Conservation (phyloP, 2,797 vertebrate species). For the Gallinago solitaria region DNA sequence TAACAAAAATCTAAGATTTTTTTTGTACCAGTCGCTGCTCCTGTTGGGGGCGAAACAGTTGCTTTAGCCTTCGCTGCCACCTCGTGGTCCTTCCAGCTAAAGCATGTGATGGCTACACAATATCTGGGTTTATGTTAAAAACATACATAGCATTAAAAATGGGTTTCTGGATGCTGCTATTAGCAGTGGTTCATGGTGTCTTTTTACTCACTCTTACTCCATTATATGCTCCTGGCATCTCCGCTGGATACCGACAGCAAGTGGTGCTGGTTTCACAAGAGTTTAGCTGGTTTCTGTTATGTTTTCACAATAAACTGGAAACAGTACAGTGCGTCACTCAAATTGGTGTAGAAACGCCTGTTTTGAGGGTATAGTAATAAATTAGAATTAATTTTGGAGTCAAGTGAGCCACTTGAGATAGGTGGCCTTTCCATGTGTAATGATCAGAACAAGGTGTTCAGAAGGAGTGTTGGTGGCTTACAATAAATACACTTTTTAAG, state of each 20-base stretch:
- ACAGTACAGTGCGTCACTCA: not conserved
- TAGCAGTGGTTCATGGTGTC: rapidly evolving
- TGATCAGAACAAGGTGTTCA: not conserved
- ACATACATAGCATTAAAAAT: rapidly evolving
- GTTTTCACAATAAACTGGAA: not conserved
- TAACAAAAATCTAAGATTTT: not conserved
- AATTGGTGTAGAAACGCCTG: not conserved
- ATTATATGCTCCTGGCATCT: rapidly evolving
- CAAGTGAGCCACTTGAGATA: too few species aligned
- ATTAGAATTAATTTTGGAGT: not conserved
- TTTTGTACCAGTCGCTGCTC: not conserved
- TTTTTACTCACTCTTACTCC: not conserved
- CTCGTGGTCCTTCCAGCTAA: not conserved
- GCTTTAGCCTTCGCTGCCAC: not conserved
- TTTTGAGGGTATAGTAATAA: not conserved
- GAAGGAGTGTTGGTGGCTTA: not conserved
- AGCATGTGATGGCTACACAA: rapidly evolving
- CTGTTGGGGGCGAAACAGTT: not conserved
- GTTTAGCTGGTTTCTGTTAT: not conserved
- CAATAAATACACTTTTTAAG: not conserved
- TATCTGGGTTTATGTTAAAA: rapidly evolving
- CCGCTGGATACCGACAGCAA: not conserved
- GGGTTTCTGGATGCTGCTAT: not conserved
- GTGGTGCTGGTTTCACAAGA: not conserved
- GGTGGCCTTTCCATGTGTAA: too few species aligned